phyloP scores from a whole-genome alignment of 2,888 invertebrate genomes.

The Argyra leucocephala region DNA sequence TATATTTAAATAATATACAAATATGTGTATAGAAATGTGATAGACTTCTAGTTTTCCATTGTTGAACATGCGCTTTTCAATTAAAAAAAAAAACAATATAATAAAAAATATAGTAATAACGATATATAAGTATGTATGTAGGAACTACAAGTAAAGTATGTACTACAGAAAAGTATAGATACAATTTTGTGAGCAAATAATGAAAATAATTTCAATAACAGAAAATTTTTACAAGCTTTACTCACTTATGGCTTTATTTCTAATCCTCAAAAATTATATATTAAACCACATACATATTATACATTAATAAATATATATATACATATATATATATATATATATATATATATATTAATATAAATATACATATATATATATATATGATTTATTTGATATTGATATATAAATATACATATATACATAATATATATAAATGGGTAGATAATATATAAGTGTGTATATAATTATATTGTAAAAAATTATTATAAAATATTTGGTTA shows the following conservation, averaged over 20 bases:
- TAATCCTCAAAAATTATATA: neutral
- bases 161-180: neutral
- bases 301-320: too few species aligned
- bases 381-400: too few species aligned
- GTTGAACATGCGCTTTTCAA: neutral
- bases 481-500: neutral
- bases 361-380: neutral
- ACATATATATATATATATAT: neutral
- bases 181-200: neutral
- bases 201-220: neutral
- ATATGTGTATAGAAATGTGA: neutral
- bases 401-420: too few species aligned
- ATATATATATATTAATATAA: neutral
- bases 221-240: neutral
- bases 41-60: neutral
- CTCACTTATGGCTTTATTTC: conserved; percentile 6
- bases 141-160: neutral
- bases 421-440: too few species aligned
- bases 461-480: too few species aligned
- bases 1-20: neutral
- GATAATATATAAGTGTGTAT: too few species aligned
- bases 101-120: too few species aligned
- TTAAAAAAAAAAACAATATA: neutral
- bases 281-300: too few species aligned
- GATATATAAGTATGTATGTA: too few species aligned